Conservation (phyloP, 2,113 vertebrate species). For the Elephas maximus region DNA sequence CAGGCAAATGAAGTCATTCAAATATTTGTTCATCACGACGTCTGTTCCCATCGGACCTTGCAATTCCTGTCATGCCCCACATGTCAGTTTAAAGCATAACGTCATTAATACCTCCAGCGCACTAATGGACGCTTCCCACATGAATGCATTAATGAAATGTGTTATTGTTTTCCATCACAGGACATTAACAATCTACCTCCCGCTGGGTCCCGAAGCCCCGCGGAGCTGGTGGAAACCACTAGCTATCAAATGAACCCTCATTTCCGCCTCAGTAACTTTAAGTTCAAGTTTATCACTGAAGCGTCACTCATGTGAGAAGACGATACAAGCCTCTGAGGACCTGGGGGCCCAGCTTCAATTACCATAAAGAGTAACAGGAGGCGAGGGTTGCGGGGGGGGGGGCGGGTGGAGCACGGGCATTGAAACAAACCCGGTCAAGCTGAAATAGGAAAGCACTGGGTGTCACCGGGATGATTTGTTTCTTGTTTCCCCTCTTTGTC, state of each 20-base stretch:
- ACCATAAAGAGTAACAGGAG: slow-evolving; percentile 90
- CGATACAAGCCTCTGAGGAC: slow-evolving; percentile 90
- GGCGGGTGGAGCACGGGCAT: not conserved
- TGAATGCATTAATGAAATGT: slow-evolving; percentile 92
- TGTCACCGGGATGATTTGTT: slow-evolving; percentile 87
- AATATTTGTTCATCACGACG: slow-evolving; percentile 93
- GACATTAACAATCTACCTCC: slow-evolving; percentile 92
- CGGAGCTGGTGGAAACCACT: slow-evolving; percentile 89
- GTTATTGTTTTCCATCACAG: slow-evolving; percentile 93
- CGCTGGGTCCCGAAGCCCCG: slow-evolving; percentile 85
- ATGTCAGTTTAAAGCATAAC: slow-evolving; percentile 92
- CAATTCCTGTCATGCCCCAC: slow-evolving; percentile 92
- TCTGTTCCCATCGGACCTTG: slow-evolving; percentile 91
- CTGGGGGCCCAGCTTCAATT: slow-evolving; percentile 89
- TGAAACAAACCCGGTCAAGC: slow-evolving; percentile 88
- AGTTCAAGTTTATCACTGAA: slow-evolving; percentile 93
- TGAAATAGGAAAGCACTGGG: slow-evolving; percentile 85
- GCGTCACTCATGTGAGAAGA: slow-evolving; percentile 90
- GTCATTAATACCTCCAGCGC: slow-evolving; percentile 91
- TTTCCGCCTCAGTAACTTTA: slow-evolving; percentile 91
- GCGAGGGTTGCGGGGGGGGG: slow-evolving; percentile 75
- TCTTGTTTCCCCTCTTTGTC: slow-evolving; percentile 86
- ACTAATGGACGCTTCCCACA: slow-evolving; percentile 93
- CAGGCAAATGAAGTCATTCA: slow-evolving; percentile 91
- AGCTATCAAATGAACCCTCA: slow-evolving; percentile 93